These are phyloP conservation scores for Mystacides longicornis DNA, from an alignment of 2,888 invertebrate genomes.

Conservation along the genomic window DNA sequence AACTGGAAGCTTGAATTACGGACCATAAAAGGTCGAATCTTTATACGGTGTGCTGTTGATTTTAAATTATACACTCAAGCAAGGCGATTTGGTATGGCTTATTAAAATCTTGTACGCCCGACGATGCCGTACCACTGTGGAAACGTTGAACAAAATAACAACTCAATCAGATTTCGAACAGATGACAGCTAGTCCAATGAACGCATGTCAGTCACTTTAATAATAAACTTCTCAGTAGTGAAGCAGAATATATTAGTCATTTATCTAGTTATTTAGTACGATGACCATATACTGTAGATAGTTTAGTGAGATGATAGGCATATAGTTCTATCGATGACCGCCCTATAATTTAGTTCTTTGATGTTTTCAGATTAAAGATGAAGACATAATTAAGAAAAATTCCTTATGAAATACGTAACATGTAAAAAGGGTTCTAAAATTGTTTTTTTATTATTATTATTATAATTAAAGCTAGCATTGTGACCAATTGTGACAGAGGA, in stretches of 20 bases:
- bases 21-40: background rate
- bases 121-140: background rate
- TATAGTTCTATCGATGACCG: too few species aligned
- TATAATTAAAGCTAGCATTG: too few species aligned
- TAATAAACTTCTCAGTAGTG: background rate
- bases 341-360: too few species aligned
- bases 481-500: too few species aligned
- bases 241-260: background rate
- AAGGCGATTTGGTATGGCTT: background rate
- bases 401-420: too few species aligned
- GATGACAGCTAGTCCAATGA: background rate
- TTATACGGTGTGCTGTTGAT: background rate
- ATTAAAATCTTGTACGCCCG: background rate
- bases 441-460: too few species aligned
- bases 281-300: too few species aligned
- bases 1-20: background rate
- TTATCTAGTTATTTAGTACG: slow-evolving; percentile 1
- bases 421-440: too few species aligned
- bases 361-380: too few species aligned
- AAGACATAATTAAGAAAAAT: too few species aligned
- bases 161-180: background rate
- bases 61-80: background rate
- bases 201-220: background rate
- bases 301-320: too few species aligned
- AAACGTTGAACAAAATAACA: background rate